These are phyloP conservation scores for honey bee (Apis mellifera) DNA, from an alignment of 1,140 invertebrate species.

Conservation along the genomic window Amel_HAv3.1 CM009938.2:6295501-6296000, in stretches of 20 bases:
- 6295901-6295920: constrained; percentile 23
- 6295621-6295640: background rate
- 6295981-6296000: background rate
- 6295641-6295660: constrained; percentile 52
- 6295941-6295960: constrained; percentile 31
- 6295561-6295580: background rate
- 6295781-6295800: constrained; percentile 56
- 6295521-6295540: background rate
- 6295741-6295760: background rate
- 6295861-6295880: constrained; percentile 34
- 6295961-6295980: background rate
- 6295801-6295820: constrained; percentile 72
- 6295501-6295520: background rate
- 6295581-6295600: background rate
- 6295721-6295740: constrained; percentile 28
- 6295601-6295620: too few relatives aligned
- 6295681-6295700: constrained; percentile 19
- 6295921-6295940: constrained; percentile 52
- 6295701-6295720: constrained; percentile 13
- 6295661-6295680: constrained; percentile 47
- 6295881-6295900: constrained; percentile 47
- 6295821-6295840: constrained; percentile 65
- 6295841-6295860: constrained; percentile 62
- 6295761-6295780: background rate
- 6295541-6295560: background rate